These are phyloP conservation scores for Sepiola atlantica DNA, from an alignment of 2,888 invertebrate species.

Conservation along the genomic window DNA sequence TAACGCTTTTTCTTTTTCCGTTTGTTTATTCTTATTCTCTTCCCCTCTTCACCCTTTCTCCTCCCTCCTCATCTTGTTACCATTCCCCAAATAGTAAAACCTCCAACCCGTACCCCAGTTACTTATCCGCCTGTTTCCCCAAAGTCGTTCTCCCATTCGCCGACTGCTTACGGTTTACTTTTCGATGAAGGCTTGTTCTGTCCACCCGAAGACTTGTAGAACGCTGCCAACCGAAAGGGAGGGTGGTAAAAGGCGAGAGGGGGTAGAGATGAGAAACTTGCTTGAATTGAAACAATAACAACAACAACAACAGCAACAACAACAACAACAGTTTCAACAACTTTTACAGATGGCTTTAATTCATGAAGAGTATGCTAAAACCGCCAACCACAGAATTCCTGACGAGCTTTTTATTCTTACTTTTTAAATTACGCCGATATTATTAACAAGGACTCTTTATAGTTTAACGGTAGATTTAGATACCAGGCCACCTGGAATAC, in stretches of 20 bases:
- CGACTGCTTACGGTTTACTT: not conserved
- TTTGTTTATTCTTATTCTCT: not conserved
- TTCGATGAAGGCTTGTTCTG: not conserved
- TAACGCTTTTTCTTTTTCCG: not conserved
- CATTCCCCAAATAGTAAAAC: constrained; percentile 14
- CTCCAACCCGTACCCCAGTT: not conserved
- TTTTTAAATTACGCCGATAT: not conserved
- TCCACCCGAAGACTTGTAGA: not conserved
- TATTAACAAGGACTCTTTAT: not conserved
- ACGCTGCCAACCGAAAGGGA: not conserved
- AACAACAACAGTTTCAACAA: not conserved
- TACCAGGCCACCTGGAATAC: not conserved
- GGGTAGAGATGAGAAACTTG: not conserved
- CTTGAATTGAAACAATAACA: not conserved
- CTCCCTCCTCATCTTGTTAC: not conserved
- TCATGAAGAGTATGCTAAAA: not conserved
- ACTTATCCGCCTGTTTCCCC: not conserved
- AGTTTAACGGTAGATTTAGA: not conserved
- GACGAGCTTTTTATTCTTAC: not conserved
- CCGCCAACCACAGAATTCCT: not conserved
- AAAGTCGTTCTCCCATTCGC: not conserved
- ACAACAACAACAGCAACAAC: not conserved
- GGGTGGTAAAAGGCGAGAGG: not conserved
- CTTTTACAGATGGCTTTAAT: not conserved
- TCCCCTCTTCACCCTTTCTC: not conserved